Evolutionary conservation across 1,140 invertebrate genomes (phyloP).

Genomic region (Lineus longissimus): DNA sequence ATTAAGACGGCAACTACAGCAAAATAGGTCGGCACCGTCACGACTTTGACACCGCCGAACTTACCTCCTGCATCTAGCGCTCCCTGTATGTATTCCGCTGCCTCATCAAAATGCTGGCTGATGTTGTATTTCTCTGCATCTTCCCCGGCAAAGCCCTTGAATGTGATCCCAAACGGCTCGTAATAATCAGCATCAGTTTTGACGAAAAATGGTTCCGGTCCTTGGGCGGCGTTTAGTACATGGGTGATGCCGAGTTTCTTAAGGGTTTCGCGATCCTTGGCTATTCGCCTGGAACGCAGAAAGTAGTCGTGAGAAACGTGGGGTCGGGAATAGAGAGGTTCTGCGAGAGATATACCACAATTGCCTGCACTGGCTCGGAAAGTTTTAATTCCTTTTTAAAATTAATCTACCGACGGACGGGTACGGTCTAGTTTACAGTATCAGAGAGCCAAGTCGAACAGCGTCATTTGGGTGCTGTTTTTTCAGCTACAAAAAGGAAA

Average conservation of each 20-base stretch:
- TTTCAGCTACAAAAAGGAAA: too few species aligned
- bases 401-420: too few species aligned
- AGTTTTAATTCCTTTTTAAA: too few species aligned
- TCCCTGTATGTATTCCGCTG: conserved; percentile 76
- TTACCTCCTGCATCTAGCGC: conserved; percentile 59
- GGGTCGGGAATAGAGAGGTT: too few species aligned
- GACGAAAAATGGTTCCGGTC: conserved; percentile 42
- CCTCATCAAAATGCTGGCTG: conserved; percentile 71
- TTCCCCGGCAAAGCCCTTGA: conserved; percentile 73
- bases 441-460: too few species aligned
- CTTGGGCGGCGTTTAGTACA: conserved; percentile 54
- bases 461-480: too few species aligned
- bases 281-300: conserved; percentile 43
- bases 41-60: not conserved
- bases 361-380: too few species aligned
- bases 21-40: too few species aligned
- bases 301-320: too few species aligned
- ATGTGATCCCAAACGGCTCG: conserved; percentile 66
- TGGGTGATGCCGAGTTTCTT: conserved; percentile 50
- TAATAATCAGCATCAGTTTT: conserved; percentile 62
- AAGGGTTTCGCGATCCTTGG: conserved; percentile 44
- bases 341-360: too few species aligned
- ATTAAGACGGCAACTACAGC: too few species aligned
- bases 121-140: conserved; percentile 75
- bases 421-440: too few species aligned